A percentile compares a stretch with the other conserved stretches of the same genome.
Evolutionary conservation across 2,888 invertebrate species (phyloP).

Genomic region (Aporophyla lueneburgensis): DNA sequence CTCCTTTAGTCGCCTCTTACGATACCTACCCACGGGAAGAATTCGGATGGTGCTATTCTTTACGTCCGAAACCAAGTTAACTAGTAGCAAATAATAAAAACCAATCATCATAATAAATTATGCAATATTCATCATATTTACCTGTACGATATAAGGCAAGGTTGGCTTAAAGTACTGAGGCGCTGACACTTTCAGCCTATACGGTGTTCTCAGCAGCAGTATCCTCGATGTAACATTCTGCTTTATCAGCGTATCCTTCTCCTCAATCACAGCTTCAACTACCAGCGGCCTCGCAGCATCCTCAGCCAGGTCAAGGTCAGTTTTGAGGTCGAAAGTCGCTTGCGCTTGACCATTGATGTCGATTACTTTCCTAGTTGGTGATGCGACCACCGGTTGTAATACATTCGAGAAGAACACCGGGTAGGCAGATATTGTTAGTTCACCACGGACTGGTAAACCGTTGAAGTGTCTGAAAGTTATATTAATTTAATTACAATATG

Average conservation of each 20-base stretch:
- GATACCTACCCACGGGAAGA: too few species aligned
- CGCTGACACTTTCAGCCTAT: slow-evolving; percentile 94
- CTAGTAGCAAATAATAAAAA: neutral
- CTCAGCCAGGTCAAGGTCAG: slow-evolving; percentile 93
- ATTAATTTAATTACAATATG: neutral
- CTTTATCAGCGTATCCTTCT: slow-evolving; percentile 95
- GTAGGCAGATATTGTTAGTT: slow-evolving; percentile 95
- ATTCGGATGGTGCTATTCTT: too few species aligned
- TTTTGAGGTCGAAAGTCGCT: slow-evolving; percentile 94
- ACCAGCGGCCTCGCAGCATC: slow-evolving; percentile 96
- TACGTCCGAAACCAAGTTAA: too few species aligned
- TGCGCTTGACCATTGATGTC: slow-evolving; percentile 92
- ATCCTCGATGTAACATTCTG: slow-evolving; percentile 93
- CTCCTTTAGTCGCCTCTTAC: too few species aligned
- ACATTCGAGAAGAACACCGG: slow-evolving; percentile 95
- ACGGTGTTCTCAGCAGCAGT: slow-evolving; percentile 91
- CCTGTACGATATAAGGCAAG: slow-evolving; percentile 95
- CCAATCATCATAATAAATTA: neutral
- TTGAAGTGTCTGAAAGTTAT: slow-evolving; percentile 93
- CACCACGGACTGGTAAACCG: slow-evolving; percentile 96
- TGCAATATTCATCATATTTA: slow-evolving; percentile 31
- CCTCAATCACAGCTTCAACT: slow-evolving; percentile 97
- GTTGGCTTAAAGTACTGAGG: slow-evolving; percentile 97
- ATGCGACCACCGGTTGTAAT: slow-evolving; percentile 94
- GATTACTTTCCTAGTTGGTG: slow-evolving; percentile 93